Evolutionary conservation across 2,113 vertebrate genomes (phyloP), one percentile per base, ranked within the genome.

Genomic region (Ginglymostoma cirratum): DNA sequence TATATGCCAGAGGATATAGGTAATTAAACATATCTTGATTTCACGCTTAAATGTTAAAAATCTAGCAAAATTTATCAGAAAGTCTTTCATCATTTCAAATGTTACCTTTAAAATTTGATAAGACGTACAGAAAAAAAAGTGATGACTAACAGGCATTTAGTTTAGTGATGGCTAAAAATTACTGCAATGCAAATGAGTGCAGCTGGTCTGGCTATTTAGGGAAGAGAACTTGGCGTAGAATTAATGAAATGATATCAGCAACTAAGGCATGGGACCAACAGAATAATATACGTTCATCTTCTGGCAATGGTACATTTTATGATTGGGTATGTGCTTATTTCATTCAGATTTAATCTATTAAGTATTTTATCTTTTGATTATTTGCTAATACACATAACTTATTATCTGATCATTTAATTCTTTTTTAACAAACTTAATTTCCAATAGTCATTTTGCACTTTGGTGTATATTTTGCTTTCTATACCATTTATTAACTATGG

Each of bases 261-360:
- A n/a, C 89, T 67, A 38, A 93, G 14, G 61, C 89, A 34, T 65
- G 65, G 34, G n/a, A n/a, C 61, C 65, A 34, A 38, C 67, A 34
- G 67, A 66, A 93, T 93, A 67, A 93, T 93, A 38, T 67, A 23
- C 61, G 38, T 93, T 93, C 89, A 93, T 66, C 89, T 93, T 93
- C 89, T 93, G 89, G 23, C 38, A 93, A 93, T 67, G 89, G 19
- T 93, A 61, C 38, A 38, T 34, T 38, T 38, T 19, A 0, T 93
- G 89, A 93, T 34, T 66, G 65, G 89, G 34, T 93, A 93, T 66
- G 34, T 38, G 61, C 61, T 93, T 61, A 67, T 93, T 93, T 93
- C 34, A 93, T 93, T 93, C 89, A 93, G 61, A 93, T 67, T 67
- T 93, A 93, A 67, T 93, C 61, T 66, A 93, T 93, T 61, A 93